A percentile compares a stretch with the other conserved stretches of the same genome.
Conservation (phyloP, 2,797 vertebrate species). For the Eulemur coronatus region DNA sequence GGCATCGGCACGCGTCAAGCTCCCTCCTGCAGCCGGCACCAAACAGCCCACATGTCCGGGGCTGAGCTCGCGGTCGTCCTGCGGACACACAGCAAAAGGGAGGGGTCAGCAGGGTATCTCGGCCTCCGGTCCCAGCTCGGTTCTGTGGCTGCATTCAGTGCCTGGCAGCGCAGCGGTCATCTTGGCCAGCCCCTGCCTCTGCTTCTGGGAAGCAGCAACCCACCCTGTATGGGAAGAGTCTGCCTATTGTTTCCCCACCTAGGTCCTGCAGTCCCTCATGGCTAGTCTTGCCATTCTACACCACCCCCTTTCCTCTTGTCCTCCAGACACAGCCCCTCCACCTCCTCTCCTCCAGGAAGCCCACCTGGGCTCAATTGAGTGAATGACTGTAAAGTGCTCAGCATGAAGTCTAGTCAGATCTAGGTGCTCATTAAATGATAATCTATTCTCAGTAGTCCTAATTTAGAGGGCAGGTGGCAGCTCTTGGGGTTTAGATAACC, state of each 20-base stretch:
- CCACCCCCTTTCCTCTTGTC: background rate
- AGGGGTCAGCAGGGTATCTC: background rate
- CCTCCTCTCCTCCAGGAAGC: background rate
- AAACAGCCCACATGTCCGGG: background rate
- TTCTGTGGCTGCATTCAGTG: background rate
- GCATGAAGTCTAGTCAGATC: background rate
- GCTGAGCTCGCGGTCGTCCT: conserved; percentile 35
- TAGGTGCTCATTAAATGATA: background rate
- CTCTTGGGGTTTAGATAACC: background rate
- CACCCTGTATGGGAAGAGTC: background rate
- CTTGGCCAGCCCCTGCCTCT: background rate
- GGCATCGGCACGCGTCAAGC: conserved; percentile 44
- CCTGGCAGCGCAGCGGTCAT: background rate
- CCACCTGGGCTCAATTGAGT: background rate
- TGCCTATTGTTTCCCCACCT: background rate
- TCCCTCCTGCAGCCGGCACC: background rate
- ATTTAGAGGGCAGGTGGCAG: background rate
- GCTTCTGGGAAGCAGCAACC: background rate
- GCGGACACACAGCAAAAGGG: conserved; percentile 37
- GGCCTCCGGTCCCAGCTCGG: background rate
- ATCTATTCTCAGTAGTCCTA: background rate
- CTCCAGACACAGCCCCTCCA: background rate
- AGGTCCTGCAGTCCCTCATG: background rate
- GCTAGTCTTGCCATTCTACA: background rate
- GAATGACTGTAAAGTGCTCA: background rate